A percentile compares a stretch with the other conserved stretches of the same genome.
phyloP scores from a whole-genome alignment of 2,888 invertebrate species.

The Automeris io region DNA sequence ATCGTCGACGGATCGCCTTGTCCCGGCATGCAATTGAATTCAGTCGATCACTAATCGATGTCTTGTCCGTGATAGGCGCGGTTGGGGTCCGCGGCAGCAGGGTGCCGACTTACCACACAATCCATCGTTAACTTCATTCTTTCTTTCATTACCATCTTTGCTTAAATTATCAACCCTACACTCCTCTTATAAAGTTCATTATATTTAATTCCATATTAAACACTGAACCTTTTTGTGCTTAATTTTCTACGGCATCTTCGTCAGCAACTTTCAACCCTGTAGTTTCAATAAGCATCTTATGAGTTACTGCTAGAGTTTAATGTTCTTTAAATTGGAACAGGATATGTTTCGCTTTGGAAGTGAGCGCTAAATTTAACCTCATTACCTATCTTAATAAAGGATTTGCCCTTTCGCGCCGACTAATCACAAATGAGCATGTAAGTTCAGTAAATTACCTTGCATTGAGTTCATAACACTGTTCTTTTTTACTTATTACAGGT shows the following conservation, averaged over 20 bases:
- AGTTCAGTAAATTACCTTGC: conserved; percentile 75
- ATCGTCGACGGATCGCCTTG: conserved; percentile 68
- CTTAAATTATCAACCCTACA: conserved; percentile 64
- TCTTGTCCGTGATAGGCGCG: conserved; percentile 75
- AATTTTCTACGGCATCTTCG: conserved; percentile 72
- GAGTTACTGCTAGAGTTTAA: conserved; percentile 44
- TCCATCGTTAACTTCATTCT: conserved; percentile 77
- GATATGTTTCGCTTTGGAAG: conserved; percentile 41
- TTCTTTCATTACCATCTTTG: conserved; percentile 65
- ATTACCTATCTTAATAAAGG: conserved; percentile 78
- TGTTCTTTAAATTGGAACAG: conserved; percentile 33
- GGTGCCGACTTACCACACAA: conserved; percentile 78
- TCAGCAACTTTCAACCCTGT: conserved; percentile 49
- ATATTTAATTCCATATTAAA: conserved; percentile 50
- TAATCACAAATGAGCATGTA: conserved; percentile 77
- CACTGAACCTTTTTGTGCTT: conserved; percentile 66
- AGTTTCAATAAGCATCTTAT: conserved; percentile 46
- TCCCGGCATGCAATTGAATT: conserved; percentile 75
- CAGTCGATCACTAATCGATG: conserved; percentile 78
- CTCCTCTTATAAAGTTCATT: conserved; percentile 48
- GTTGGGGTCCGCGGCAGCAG: conserved; percentile 75
- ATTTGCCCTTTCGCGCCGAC: conserved; percentile 77
- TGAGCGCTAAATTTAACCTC: conserved; percentile 64
- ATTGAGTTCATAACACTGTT: conserved; percentile 66
- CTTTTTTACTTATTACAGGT: conserved; percentile 57